Evolutionary conservation across 2,113 vertebrate species (phyloP), one percentile per base, ranked within the genome.

Genomic region (Galeopterus variegatus): DNA sequence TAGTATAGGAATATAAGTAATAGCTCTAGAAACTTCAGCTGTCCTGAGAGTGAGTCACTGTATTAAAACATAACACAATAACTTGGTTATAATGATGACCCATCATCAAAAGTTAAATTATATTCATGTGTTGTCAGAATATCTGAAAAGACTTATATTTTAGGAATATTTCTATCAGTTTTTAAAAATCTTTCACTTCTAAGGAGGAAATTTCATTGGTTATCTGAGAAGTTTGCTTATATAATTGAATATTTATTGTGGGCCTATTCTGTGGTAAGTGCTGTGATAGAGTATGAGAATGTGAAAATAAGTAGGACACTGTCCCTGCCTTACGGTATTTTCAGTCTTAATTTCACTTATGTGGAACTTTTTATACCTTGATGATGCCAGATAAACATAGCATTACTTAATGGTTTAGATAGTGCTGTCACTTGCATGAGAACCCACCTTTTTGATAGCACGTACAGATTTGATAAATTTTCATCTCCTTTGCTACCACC

Each of bases 271-370:
- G 21, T 95, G 17, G 8, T 82, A 72, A 19, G 26, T n/a, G 2
- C 67, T 93, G 48, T 88, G 62, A 86, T 67, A 79, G 33, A 92
- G 23, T 15, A 84, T 83, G 48, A 91, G 45, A 75, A 88, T 77
- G 45, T 95, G 60, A 96, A 94, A 95, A 36, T 80, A 90, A 93
- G 24, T 93, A 77, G 60, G 24, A 50, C 45, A 62, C 8, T 67
- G 10, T 82, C n/a, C 33, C 14, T 69, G 6, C 56, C 84, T 69
- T 91, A 75, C 88, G 13, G 56, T 84, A 72, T 4, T 52, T 28
- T 28, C 33, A 81, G 3, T 76, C 17, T 75, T 92, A 72, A 80
- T 73, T 83, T 96, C 84, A 93, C 41, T 95, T 89, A 77, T 1
- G 0, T 89, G 77, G 65, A 75, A 92, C 26, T 77, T 91, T 87